Conservation (phyloP, 92 coral and sea anemone genomes). For the Hydrozoanthus gracilis region DNA sequence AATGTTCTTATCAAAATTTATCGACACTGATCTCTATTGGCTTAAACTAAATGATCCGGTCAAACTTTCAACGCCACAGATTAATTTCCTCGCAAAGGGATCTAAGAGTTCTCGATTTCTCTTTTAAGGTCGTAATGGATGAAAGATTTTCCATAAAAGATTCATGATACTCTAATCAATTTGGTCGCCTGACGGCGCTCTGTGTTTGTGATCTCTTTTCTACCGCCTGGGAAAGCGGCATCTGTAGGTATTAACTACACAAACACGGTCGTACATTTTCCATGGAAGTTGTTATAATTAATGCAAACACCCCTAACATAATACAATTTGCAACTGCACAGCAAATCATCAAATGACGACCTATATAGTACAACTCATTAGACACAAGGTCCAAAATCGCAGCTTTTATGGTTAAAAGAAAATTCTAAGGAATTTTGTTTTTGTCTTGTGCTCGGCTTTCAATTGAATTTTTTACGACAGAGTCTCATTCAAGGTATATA, state of each 20-base stretch:
- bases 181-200: conserved; percentile 59
- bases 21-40: conserved; percentile 18
- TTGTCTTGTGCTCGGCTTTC: not conserved
- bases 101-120: conserved; percentile 44
- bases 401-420: not conserved
- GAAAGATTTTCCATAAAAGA: conserved; percentile 75
- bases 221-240: conserved; percentile 81
- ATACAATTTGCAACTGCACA: conserved; percentile 59
- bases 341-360: conserved; percentile 14
- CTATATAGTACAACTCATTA: conserved; percentile 23
- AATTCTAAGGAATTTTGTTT: not conserved
- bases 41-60: not conserved
- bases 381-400: not conserved
- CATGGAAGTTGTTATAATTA: conserved; percentile 77
- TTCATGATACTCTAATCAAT: conserved; percentile 74
- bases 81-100: conserved; percentile 46
- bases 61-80: conserved; percentile 44
- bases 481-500: not conserved
- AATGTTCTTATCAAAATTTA: conserved; percentile 21
- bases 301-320: conserved; percentile 74
- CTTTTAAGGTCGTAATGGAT: conserved; percentile 64
- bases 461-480: not conserved
- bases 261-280: conserved; percentile 81
- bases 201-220: conserved; percentile 59
- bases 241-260: conserved; percentile 65